Conservation (phyloP, 2,797 vertebrate species). For the Sebastes iracundus region DNA sequence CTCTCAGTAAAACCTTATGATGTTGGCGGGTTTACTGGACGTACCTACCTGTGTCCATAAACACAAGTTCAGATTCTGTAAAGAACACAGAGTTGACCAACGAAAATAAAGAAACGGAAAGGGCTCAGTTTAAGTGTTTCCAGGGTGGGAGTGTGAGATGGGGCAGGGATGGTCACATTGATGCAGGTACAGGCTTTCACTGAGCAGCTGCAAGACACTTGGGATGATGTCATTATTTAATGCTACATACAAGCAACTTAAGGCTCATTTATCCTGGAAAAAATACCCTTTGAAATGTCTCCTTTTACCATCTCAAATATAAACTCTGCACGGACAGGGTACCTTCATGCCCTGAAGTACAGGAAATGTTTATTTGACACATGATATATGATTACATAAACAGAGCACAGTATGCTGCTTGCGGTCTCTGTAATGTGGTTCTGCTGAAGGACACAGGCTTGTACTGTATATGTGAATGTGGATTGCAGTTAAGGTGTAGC, state of each 20-base stretch:
- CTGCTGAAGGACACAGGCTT: slow-evolving; percentile 18
- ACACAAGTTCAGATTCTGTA: slow-evolving; percentile 63
- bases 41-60: slow-evolving; percentile 57
- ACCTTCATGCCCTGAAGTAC: slow-evolving; percentile 35
- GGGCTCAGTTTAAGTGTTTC: slow-evolving; percentile 62
- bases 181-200: slow-evolving; percentile 45
- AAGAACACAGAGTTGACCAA: slow-evolving; percentile 64
- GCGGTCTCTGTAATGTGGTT: slow-evolving; percentile 56
- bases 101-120: slow-evolving; percentile 71
- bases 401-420: slow-evolving; percentile 10
- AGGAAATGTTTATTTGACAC: slow-evolving; percentile 65
- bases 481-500: slow-evolving; percentile 24
- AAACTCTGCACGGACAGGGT: slow-evolving; percentile 55
- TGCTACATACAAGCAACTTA: slow-evolving; percentile 38
- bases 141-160: slow-evolving; percentile 60
- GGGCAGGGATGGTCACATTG: slow-evolving; percentile 35
- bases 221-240: slow-evolving; percentile 76
- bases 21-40: slow-evolving; percentile 47
- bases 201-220: slow-evolving; percentile 65
- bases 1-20: slow-evolving; percentile 52
- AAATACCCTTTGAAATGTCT: slow-evolving; percentile 59
- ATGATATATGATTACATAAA: slow-evolving; percentile 69
- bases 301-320: slow-evolving; percentile 52
- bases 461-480: slow-evolving; percentile 6
- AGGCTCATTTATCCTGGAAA: slow-evolving; percentile 65